Evolutionary conservation across 2,888 invertebrate genomes (phyloP).

Genomic region (Ennomos quercinarius): DNA sequence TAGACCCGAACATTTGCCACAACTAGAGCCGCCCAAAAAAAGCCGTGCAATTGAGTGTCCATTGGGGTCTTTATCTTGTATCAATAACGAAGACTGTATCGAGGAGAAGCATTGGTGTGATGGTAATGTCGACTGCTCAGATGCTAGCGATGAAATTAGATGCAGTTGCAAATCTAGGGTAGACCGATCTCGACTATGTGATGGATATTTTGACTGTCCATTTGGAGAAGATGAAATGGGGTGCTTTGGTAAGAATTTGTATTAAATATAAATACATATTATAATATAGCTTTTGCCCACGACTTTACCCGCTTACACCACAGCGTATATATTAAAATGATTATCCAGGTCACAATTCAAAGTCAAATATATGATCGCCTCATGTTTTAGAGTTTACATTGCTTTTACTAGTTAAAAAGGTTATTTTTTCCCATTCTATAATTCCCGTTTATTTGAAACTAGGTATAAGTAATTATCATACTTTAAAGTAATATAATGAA

Average conservation of each 20-base stretch:
- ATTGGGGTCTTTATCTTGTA: slow-evolving; percentile 60
- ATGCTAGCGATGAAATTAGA: slow-evolving; percentile 90
- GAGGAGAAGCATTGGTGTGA: slow-evolving; percentile 88
- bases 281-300: neutral
- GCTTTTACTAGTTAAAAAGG: too few relatives aligned
- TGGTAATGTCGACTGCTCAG: slow-evolving; percentile 89
- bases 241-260: slow-evolving; percentile 87
- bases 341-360: too few relatives aligned
- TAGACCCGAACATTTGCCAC: slow-evolving; percentile 37
- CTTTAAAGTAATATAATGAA: too few relatives aligned
- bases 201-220: slow-evolving; percentile 93
- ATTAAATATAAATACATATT: neutral
- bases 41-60: slow-evolving; percentile 62
- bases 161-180: slow-evolving; percentile 91
- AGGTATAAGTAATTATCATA: too few relatives aligned
- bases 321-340: too few relatives aligned
- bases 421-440: too few relatives aligned
- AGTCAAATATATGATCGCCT: too few relatives aligned
- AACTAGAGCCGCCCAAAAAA: slow-evolving; percentile 46
- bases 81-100: slow-evolving; percentile 80
- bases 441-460: too few relatives aligned
- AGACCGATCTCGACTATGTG: slow-evolving; percentile 88
- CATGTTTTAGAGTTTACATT: too few relatives aligned
- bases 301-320: too few relatives aligned
- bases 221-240: slow-evolving; percentile 92